Base-by-base conservation (phyloP, 2,888 invertebrate genomes). In the Erannis defoliaria region DNA sequence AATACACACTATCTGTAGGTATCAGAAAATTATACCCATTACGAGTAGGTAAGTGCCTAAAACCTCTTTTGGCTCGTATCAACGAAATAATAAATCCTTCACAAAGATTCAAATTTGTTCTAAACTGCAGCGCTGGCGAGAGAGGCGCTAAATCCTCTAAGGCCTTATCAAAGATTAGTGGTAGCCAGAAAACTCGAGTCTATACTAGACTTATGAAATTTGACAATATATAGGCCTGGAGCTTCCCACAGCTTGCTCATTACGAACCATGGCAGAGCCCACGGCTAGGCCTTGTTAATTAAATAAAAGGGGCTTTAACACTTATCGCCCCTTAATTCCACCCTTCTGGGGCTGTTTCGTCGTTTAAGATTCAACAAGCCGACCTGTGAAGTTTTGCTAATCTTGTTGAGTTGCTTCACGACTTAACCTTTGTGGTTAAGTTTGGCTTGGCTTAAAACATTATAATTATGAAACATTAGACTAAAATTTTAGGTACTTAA, bases 281-380 rank as follows among this genome's bases (percentile, higher is more conserved):
- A 42, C 55, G 67, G 68, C 62, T 40, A 54, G 67, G 64, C 68
- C 69, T 71, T 73, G 63, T 73, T 82, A 82, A 84, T 84, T 77
- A 71, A 76, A 76, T 79, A 73, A 80, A 76, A 62, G 64, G 65
- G 68, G 71, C 71, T 76, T 58, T 69, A 58, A 66, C 74, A 79
- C 83, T 82, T 83, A 82, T 66, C 79, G 73, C 77, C 74, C 70
- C 72, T 76, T 75, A 71, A 57, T 69, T 62, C 67, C 43, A 57
- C 43, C 64, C 64, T 63, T 73, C 73, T 73, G 71, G 67, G 55
- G 55, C 62, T 55, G 65, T 59, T 61, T 37, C 43, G 49, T 61
- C 38, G 55, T 62, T 59, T 71, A 64, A 50, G 23, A 53, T 26
- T 51, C 51, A 26, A 55, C 50, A 54, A 53, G 60, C 61, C 18